Base-by-base conservation (phyloP, 2,113 vertebrate genomes). In the Dermatemys mawii region DNA sequence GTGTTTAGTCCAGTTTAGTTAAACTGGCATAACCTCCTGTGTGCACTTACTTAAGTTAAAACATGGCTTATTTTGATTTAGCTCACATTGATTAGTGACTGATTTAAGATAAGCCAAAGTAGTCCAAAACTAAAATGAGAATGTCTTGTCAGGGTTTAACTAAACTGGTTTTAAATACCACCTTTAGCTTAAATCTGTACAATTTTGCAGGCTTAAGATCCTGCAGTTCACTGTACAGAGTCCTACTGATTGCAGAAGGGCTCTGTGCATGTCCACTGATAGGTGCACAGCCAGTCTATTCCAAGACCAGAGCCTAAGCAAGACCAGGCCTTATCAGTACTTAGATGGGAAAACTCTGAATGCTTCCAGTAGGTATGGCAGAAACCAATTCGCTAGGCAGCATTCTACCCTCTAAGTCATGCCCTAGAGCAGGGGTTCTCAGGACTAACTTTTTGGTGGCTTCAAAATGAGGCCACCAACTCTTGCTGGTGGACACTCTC, bases 121-220 rank as follows among this genome's bases (percentile, higher is more conserved):
- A 60, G 21, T 81, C 81, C 32, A 79, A 87, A 78, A 57, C 41
- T 21, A 76, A 94, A 91, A 84, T 3, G 54, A 51, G 41, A 75
- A 4, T 53, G 5, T 95, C 60, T 60, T 51, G 87, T 21, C 84
- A 14, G 44, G 81, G 91, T 91, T 76, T 90, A 87, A 91, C 92
- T 87, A 94, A 93, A 85, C 81, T 51, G 12, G 83, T 90, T 76
- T 44, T 86, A 60, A 94, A 88, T 60, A 86, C 93, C 50, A 46
- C 8, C 12, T 5, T 76, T 94, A 84, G 51, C 78, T 90, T 90
- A 86, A 93, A 32, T 87, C 54, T 81, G 5, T 21, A 26, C 6
- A 81, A 89, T 85, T 90, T 70, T 91, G 84, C 92, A 96, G 89
- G 88, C 48, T 86, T 85, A 35, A 44, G 91, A 50, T 51, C 41